Evolutionary conservation across 92 coral and sea anemone genomes (phyloP).

Genomic region (Zoanthus solanderi): DNA sequence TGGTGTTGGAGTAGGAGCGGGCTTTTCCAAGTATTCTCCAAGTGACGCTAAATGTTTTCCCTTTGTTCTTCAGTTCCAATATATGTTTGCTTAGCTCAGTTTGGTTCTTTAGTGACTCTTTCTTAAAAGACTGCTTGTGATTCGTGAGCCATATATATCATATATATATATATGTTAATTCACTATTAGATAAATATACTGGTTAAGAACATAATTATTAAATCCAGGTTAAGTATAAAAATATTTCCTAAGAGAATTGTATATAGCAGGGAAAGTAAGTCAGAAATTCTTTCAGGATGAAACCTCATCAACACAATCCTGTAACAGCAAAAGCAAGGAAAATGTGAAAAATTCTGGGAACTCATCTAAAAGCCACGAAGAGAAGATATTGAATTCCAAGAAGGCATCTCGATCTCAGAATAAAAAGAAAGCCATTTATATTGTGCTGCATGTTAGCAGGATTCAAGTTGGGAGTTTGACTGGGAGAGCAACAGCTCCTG

Average conservation of each 20-base stretch:
- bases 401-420: slow-evolving; percentile 29
- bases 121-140: too few species aligned
- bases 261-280: neutral
- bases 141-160: too few species aligned
- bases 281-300: neutral
- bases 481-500: slow-evolving; percentile 89
- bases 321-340: neutral
- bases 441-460: slow-evolving; percentile 73
- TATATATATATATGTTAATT: too few species aligned
- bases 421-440: slow-evolving; percentile 80
- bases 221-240: too few species aligned
- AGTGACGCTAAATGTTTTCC: too few species aligned
- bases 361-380: slow-evolving; percentile 1
- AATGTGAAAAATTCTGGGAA: slow-evolving; percentile 2
- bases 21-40: too few species aligned
- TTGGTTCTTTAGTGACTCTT: too few species aligned
- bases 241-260: neutral
- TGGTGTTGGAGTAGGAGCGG: too few species aligned
- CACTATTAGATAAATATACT: too few species aligned
- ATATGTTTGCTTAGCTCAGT: too few species aligned
- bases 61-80: too few species aligned
- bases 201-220: too few species aligned
- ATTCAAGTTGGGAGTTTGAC: slow-evolving; percentile 68
- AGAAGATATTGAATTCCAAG: neutral
- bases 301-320: neutral